These are phyloP conservation scores for Camarhynchus parvulus DNA, from an alignment of 2,113 vertebrate species.

Conservation along the genomic window DNA sequence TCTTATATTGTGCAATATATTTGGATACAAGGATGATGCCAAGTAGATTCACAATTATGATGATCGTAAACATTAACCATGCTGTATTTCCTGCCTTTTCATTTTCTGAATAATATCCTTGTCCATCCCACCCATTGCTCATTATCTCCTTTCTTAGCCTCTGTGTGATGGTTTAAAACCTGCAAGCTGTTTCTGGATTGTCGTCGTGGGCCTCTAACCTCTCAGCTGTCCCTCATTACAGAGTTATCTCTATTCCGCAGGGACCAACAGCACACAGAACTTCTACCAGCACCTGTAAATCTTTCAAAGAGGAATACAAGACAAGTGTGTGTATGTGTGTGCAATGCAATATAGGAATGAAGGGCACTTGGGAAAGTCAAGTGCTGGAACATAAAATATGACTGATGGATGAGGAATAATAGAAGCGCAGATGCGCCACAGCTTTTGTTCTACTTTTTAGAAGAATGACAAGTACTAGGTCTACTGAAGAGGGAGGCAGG, in stretches of 20 bases:
- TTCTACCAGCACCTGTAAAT: conserved; percentile 16
- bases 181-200: conserved; percentile 20
- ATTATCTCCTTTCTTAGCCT: conserved; percentile 24
- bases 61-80: neutral
- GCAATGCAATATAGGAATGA: conserved; percentile 61
- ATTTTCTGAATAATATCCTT: conserved; percentile 16
- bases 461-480: neutral
- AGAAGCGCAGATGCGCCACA: neutral
- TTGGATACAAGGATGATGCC: conserved; percentile 9
- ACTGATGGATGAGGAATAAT: conserved; percentile 70
- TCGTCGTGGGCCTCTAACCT: neutral
- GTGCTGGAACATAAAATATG: conserved; percentile 71
- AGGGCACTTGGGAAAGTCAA: conserved; percentile 71
- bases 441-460: conserved; percentile 47
- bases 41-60: conserved; percentile 40
- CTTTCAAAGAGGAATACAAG: conserved; percentile 38
- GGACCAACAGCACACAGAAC: neutral
- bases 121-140: neutral
- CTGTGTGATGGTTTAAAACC: neutral
- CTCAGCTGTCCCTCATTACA: conserved; percentile 43
- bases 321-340: conserved; percentile 23
- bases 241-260: conserved; percentile 39
- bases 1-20: conserved; percentile 5
- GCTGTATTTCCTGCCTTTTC: conserved; percentile 11
- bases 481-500: conserved; percentile 8